Conservation (phyloP, 2,888 invertebrate species). For the Pristionchus mayeri region DNA sequence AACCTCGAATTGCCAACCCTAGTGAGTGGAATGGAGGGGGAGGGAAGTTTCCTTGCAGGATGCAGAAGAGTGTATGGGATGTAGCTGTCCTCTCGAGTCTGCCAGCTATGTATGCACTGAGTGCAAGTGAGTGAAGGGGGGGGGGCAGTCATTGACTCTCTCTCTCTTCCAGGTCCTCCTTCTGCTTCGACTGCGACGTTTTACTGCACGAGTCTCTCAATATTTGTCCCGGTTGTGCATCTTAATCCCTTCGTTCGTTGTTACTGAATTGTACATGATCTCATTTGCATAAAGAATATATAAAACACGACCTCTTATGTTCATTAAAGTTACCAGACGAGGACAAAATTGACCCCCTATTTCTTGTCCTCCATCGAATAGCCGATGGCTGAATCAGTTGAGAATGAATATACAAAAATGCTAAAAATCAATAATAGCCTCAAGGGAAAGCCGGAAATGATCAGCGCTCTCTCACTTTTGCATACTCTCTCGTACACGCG, state of each 20-base stretch:
- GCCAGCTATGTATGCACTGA: constrained; percentile 66
- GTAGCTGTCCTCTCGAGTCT: constrained; percentile 24
- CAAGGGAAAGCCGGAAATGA: too few relatives aligned
- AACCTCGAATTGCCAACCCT: too few relatives aligned
- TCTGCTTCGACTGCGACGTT: constrained; percentile 95
- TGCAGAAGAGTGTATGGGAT: constrained; percentile 1
- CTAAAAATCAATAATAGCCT: too few relatives aligned
- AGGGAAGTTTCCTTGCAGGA: neutral
- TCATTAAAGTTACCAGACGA: too few relatives aligned
- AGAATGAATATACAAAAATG: too few relatives aligned
- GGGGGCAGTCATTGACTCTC: neutral
- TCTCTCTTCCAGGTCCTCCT: constrained; percentile 77
- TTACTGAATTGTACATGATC: neutral
- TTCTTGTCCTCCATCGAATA: too few relatives aligned
- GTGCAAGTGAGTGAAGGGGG: constrained; percentile 55
- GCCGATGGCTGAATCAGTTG: too few relatives aligned
- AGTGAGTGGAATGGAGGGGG: too few relatives aligned
- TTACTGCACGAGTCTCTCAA: constrained; percentile 94
- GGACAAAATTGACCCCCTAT: too few relatives aligned
- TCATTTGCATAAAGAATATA: constrained; percentile 27
- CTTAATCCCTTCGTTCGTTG: neutral
- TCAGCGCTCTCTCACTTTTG: too few relatives aligned
- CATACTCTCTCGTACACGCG: too few relatives aligned
- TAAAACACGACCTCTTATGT: too few relatives aligned
- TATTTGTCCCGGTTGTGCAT: constrained; percentile 91